Percentiles rank a stretch among this genome's conserved stretches.
Conservation (phyloP, 2,113 vertebrate genomes). For the Ictidomys tridecemlineatus region DNA sequence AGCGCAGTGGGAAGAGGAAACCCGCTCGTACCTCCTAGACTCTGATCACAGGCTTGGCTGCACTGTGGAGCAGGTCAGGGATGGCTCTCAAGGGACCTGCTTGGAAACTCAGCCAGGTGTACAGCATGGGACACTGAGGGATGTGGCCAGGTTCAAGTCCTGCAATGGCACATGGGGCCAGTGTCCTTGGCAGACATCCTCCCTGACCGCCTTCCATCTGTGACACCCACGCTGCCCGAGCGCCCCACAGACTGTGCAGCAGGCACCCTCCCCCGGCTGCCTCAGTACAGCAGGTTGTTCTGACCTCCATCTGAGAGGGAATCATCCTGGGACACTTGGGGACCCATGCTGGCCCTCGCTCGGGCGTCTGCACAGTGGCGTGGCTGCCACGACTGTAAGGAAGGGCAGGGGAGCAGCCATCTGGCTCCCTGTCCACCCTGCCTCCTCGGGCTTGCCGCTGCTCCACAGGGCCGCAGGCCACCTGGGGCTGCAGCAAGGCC, state of each 20-base stretch:
- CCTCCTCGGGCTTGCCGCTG: neutral
- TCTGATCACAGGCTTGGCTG: neutral
- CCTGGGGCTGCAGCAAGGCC: neutral
- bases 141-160: neutral
- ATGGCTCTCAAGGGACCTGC: neutral
- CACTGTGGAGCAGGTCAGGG: accelerated
- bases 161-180: neutral
- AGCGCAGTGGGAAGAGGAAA: neutral
- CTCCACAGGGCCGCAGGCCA: neutral
- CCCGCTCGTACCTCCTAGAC: neutral
- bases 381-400: neutral
- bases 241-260: neutral
- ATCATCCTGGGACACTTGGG: neutral
- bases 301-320: neutral
- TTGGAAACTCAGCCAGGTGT: neutral
- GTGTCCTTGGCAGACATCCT: neutral
- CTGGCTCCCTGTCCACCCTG: too few relatives aligned
- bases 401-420: accelerated
- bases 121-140: neutral
- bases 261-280: neutral
- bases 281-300: accelerated
- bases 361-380: too few relatives aligned
- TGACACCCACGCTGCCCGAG: neutral
- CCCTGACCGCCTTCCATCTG: neutral
- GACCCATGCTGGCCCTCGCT: neutral